phyloP scores from a whole-genome alignment of 2,113 vertebrate species.

The Heterochromis multidens region DNA sequence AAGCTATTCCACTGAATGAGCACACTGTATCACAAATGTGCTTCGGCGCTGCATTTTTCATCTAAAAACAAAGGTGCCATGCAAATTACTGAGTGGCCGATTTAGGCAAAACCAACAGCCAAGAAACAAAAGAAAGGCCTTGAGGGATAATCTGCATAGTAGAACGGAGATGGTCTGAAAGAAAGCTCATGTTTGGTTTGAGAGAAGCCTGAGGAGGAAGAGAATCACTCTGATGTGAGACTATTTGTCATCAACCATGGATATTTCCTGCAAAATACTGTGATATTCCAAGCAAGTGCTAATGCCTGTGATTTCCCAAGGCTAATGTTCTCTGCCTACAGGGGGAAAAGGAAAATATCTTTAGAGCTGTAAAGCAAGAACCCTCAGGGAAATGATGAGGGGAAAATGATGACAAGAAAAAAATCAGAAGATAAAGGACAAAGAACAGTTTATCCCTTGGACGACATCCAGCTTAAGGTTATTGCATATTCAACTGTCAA shows the following conservation, averaged over 20 bases:
- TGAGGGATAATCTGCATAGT: slow-evolving; percentile 11
- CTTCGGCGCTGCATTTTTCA: not conserved
- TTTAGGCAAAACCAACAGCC: slow-evolving; percentile 1
- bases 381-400: not conserved
- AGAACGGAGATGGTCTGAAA: not conserved
- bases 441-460: not conserved
- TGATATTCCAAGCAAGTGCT: slow-evolving; percentile 6
- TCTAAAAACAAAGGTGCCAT: not conserved
- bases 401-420: not conserved
- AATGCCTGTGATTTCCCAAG: not conserved
- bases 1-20: not conserved
- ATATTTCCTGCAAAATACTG: not conserved
- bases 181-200: not conserved
- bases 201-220: slow-evolving; percentile 5
- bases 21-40: not conserved
- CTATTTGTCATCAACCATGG: not conserved
- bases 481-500: not conserved
- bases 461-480: not conserved
- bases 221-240: slow-evolving; percentile 3
- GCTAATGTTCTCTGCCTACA: not conserved
- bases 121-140: slow-evolving; percentile 9
- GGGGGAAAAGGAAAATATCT: not conserved
- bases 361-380: not conserved
- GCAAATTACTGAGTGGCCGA: not conserved
- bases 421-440: not conserved